Evolutionary conservation across 2,888 invertebrate genomes (phyloP).

Genomic region (Cantharis nigra): DNA sequence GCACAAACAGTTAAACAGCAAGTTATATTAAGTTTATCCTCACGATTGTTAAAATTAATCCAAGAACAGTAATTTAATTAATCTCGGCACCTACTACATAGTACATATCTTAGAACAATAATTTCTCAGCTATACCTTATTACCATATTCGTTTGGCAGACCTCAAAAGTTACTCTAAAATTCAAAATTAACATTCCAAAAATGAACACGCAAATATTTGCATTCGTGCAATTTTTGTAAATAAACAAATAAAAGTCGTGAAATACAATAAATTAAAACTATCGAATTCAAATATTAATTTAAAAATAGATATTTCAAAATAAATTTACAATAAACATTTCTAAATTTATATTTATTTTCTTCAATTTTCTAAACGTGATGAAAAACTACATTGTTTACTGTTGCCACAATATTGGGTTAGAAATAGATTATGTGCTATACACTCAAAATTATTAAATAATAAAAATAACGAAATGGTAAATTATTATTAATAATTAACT

Average conservation of each 20-base stretch:
- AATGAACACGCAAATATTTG: neutral
- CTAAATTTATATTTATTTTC: neutral
- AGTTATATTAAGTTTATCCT: neutral
- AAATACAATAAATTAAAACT: neutral
- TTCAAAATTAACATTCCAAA: neutral
- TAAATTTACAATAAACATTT: neutral
- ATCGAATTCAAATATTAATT: neutral
- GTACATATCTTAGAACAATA: neutral
- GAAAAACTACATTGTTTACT: neutral
- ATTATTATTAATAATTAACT: no score
- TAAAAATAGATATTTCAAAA: no score
- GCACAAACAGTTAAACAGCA: neutral
- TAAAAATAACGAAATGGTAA: neutral
- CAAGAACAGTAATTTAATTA: neutral
- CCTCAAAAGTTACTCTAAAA: neutral
- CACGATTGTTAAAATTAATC: neutral
- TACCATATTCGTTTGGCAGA: neutral
- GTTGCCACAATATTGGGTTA: neutral
- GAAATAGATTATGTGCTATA: neutral
- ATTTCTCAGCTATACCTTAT: neutral
- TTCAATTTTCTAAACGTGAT: neutral
- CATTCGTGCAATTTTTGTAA: neutral
- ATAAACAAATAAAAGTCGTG: neutral
- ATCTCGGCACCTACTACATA: neutral
- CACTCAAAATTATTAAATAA: neutral